Evolutionary conservation across 2,888 invertebrate genomes (phyloP), one percentile per base, ranked within the genome.

Genomic region (Margaritifera margaritifera): DNA sequence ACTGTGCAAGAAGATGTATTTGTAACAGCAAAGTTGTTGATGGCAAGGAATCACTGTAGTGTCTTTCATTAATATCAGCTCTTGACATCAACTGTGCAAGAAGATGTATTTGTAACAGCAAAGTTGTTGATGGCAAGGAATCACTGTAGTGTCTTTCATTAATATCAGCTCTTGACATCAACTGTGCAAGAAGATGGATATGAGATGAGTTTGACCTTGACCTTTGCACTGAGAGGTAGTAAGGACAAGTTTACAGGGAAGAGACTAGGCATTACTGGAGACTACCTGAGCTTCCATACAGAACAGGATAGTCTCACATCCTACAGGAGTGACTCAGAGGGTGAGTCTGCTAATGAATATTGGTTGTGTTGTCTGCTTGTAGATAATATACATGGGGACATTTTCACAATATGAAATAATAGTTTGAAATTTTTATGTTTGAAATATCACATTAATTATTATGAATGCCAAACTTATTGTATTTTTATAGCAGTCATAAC

Each of bases 101-200:
- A 90, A 68, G 89, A 90, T 80, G 87, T 87, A 6, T 88, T 87
- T 82, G 89, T n/a, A n/a, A n/a, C n/a, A 31, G 18, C 31, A 42
- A n/a, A 22, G 1, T 53, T 6, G 52, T 25, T 22, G 11, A 27
- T 18, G 11, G 25, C 27, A 4, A 20, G 24, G 4, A n/a, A 56
- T 24, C 22, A 59, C 20, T 66, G 27, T 51, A 52, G n/a, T 51
- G 2, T 4, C 42, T 53, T 22, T 50, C 4, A 42, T 42, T 53
- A 54, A 24, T 73, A 74, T 15, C 77, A 89, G 89, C 78, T 90
- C 20, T 71, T 89, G 31, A 85, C 88, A 0, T 84, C 87, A 25
- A 76, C 86, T 18, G 85, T 90, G 42, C 86, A 89, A 63, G 89
- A 90, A 68, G 89, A 90, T 80, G 87, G 87, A 6, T 88, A 87